Base-by-base conservation (phyloP, 2,888 invertebrate species). In the Petrolisthes manimaculis region DNA sequence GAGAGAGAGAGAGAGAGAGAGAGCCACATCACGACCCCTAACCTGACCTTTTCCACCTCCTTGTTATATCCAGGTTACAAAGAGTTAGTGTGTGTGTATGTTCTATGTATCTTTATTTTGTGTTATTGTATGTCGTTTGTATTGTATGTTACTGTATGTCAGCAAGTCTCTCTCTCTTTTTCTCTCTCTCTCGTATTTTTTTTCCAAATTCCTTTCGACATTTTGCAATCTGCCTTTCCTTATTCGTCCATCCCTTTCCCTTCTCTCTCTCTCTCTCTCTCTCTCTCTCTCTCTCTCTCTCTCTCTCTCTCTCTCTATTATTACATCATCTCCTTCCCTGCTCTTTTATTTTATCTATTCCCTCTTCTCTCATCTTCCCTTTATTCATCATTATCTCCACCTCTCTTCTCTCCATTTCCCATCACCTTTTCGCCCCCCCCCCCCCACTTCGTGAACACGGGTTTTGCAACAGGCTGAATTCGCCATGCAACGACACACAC, bases 201-300 rank as follows among this genome's bases (percentile, higher is more conserved):
- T 71, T n/a, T 71, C 21, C 24, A 24, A 21, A 24, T 71, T 37
- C 37, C 37, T 37, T 37, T 37, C 37, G 37, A 37, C 37, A 37
- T 37, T 37, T 37, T 37, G 37, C 37, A 37, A 37, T 37, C 37
- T 37, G 37, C 37, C 21, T 71, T n/a, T 71, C 21, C 24, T n/a
- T 71, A 24, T 71, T n/a, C 24, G 71, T 71, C 5, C n/a, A 6
- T 71, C 6, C 18, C 67, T 71, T 24, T 71, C 77, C 61, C 61
- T 9, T 77, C 77, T 77, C 77, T 77, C 77, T 77, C 77, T 77
- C 37, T 37, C 1, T 77, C 77, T 37, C 4, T 37, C 9, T 12
- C 54, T 53, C 78, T 75, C 84, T 75, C 84, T 84, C 75, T 84
- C 84, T 84, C 75, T 75, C 75, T 84, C 75, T 75, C 77, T 75